Evolutionary conservation across 2,888 invertebrate species (phyloP).

Genomic region (Seladonia tumulorum): DNA sequence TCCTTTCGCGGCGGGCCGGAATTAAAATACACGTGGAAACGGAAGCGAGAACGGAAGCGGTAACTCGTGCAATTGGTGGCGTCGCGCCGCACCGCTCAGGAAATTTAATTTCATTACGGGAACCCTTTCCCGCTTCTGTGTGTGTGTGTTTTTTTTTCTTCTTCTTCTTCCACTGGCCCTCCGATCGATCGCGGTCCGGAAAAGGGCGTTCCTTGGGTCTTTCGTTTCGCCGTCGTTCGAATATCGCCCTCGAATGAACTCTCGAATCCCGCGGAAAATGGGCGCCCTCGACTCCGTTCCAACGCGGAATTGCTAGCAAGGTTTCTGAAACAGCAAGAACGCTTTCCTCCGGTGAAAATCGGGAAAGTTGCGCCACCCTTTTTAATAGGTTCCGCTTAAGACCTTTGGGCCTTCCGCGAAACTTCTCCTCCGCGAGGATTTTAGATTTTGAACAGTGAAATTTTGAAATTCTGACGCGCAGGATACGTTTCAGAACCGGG

Average conservation of each 20-base stretch:
- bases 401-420: no score
- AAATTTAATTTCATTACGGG: slow-evolving; percentile 55
- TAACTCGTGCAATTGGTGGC: slow-evolving; percentile 49
- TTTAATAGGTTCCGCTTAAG: neutral
- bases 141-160: slow-evolving; percentile 24
- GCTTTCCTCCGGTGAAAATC: neutral
- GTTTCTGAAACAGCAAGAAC: neutral
- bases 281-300: neutral
- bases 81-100: slow-evolving; percentile 20
- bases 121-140: neutral
- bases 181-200: slow-evolving; percentile 27
- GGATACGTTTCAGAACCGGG: no score
- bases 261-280: neutral
- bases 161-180: neutral
- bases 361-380: neutral
- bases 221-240: neutral
- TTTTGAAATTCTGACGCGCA: no score
- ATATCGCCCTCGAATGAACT: neutral
- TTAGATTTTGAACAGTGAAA: no score
- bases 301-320: neutral
- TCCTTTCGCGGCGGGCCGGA: slow-evolving; percentile 18
- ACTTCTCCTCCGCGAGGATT: no score
- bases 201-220: slow-evolving; percentile 7
- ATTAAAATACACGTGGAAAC: slow-evolving; percentile 52
- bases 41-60: slow-evolving; percentile 39